A percentile compares a stretch with the other conserved stretches of the same genome.
phyloP scores from a whole-genome alignment of 64 coral and sea anemone genomes.

The Porites australiensis region DNA sequence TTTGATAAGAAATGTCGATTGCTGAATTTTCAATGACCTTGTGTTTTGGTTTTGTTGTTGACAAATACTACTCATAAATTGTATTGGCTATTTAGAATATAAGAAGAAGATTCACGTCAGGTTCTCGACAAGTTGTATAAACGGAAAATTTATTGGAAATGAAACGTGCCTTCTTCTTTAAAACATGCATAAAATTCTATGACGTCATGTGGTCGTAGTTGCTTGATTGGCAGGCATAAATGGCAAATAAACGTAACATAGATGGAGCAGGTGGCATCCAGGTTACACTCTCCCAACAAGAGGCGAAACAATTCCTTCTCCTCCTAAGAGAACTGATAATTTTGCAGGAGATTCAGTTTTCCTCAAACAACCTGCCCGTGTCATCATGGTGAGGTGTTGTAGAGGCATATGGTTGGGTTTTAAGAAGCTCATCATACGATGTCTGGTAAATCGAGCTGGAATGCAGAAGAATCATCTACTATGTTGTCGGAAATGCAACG shows the following conservation, averaged over 20 bases:
- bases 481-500: slow-evolving; percentile 29
- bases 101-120: no score
- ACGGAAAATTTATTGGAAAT: neutral
- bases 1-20: no score
- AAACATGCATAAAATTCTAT: neutral
- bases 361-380: neutral
- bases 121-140: no score
- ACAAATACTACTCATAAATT: no score
- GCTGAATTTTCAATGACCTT: no score
- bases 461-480: slow-evolving; percentile 15
- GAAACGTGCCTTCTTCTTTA: neutral
- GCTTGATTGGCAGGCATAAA: slow-evolving; percentile 15
- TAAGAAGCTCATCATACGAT: slow-evolving; percentile 6
- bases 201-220: neutral
- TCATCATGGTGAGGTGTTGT: slow-evolving; percentile 17
- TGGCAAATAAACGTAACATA: neutral
- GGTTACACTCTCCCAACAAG: slow-evolving; percentile 3
- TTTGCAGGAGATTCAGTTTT: neutral
- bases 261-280: slow-evolving; percentile 18
- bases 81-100: no score
- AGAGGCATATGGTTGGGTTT: slow-evolving; percentile 10
- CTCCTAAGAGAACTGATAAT: neutral
- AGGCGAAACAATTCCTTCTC: neutral
- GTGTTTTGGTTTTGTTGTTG: no score
- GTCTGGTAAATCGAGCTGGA: neutral